These are phyloP conservation scores for Eumerus sabulonum DNA, from an alignment of 2,888 invertebrate genomes.

Conservation along the genomic window DNA sequence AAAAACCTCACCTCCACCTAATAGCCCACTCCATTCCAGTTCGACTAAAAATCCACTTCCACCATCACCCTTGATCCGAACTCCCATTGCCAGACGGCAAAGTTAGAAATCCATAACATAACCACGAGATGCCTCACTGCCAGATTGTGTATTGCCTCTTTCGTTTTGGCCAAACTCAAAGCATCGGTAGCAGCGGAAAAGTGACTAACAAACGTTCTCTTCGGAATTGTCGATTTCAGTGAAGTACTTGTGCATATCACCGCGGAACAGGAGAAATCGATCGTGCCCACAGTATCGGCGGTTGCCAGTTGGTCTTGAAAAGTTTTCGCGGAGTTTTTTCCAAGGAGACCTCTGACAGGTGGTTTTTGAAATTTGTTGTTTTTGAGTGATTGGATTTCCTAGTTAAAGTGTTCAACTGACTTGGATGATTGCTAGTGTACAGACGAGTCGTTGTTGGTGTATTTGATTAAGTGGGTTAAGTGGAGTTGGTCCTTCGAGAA, in stretches of 20 bases:
- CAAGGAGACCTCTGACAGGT: conserved; percentile 49
- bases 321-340: conserved; percentile 35
- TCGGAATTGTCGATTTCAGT: conserved; percentile 54
- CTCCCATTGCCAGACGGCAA: background rate
- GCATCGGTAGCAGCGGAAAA: conserved; percentile 14
- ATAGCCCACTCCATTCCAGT: too few species aligned
- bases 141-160: conserved; percentile 8
- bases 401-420: background rate
- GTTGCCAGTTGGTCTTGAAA: conserved; percentile 12
- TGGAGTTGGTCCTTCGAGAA: too few species aligned
- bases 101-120: conserved; percentile 51
- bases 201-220: conserved; percentile 16
- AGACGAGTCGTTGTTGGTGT: too few species aligned
- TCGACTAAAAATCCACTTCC: background rate
- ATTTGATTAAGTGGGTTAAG: background rate
- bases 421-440: too few species aligned
- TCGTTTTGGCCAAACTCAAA: background rate
- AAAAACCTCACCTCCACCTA: background rate
- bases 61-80: conserved; percentile 18
- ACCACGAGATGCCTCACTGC: conserved; percentile 53
- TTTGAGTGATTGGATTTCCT: conserved; percentile 6
- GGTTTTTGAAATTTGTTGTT: conserved; percentile 37
- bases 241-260: conserved; percentile 44
- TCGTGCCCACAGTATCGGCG: conserved; percentile 34
- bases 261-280: conserved; percentile 9